Evolutionary conservation across 2,113 vertebrate genomes (phyloP).

Genomic region (Psettodes erumei): DNA sequence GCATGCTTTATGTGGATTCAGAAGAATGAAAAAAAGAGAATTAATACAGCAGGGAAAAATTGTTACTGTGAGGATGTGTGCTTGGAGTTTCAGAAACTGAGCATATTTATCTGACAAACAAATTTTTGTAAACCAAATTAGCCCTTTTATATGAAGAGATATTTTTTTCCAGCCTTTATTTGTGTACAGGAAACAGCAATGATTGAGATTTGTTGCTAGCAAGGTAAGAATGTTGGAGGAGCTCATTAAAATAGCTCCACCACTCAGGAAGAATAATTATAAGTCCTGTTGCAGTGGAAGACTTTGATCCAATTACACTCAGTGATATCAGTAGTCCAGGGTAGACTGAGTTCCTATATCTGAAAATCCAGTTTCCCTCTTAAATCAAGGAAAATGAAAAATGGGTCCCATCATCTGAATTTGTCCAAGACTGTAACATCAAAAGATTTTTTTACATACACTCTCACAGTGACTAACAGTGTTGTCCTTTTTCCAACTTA

Average conservation of each 20-base stretch:
- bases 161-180: neutral
- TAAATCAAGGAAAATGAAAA: constrained; percentile 67
- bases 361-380: constrained; percentile 46
- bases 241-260: constrained; percentile 67
- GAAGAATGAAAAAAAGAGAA: neutral
- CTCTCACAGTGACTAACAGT: constrained; percentile 11
- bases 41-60: constrained; percentile 4
- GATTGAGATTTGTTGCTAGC: constrained; percentile 47
- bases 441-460: constrained; percentile 54
- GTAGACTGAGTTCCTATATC: constrained; percentile 36
- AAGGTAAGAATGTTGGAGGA: constrained; percentile 53
- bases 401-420: constrained; percentile 49
- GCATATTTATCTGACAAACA: constrained; percentile 14
- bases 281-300: constrained; percentile 46
- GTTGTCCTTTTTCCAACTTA: constrained; percentile 8
- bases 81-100: constrained; percentile 26
- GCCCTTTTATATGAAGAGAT: constrained; percentile 1
- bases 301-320: constrained; percentile 74
- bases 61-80: neutral
- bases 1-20: constrained; percentile 1
- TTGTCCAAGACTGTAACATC: constrained; percentile 57
- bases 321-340: constrained; percentile 52
- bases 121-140: constrained; percentile 8
- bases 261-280: constrained; percentile 53
- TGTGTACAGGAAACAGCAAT: constrained; percentile 25